These are phyloP conservation scores for Syncerus caffer DNA, from an alignment of 2,797 vertebrate genomes.

Conservation along the genomic window DNA sequence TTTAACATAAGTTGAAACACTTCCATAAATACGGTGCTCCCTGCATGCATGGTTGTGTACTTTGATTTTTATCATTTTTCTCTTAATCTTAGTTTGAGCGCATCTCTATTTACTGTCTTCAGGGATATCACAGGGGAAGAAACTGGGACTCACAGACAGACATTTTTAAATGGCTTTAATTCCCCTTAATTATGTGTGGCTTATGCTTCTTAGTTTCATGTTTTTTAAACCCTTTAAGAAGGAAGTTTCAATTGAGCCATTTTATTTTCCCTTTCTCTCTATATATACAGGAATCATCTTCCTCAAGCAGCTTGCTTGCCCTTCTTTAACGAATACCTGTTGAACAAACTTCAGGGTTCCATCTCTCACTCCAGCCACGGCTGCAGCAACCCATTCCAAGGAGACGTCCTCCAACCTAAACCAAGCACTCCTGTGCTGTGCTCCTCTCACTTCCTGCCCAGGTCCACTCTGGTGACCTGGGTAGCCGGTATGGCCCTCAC, in stretches of 20 bases:
- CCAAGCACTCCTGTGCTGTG: fast-evolving
- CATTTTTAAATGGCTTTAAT: not conserved
- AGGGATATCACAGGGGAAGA: not conserved
- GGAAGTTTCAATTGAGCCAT: not conserved
- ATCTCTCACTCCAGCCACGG: no score
- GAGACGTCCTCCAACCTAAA: not conserved
- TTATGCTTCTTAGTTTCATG: not conserved
- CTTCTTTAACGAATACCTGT: not conserved
- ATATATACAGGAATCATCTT: not conserved
- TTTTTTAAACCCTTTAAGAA: not conserved
- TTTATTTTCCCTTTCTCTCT: not conserved
- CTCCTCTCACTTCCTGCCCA: not conserved
- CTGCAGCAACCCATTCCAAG: not conserved
- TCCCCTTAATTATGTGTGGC: not conserved
- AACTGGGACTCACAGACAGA: not conserved
- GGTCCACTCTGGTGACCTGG: fast-evolving
- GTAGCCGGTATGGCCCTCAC: not conserved
- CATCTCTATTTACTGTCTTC: not conserved
- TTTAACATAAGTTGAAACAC: not conserved
- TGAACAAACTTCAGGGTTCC: not conserved
- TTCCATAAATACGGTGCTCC: not conserved
- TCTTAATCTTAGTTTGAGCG: not conserved
- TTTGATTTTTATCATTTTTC: not conserved
- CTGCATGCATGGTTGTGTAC: not conserved
- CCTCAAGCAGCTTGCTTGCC: not conserved